Percentiles rank a stretch among this genome's conserved stretches.
Conservation (phyloP, 2,888 invertebrate species). For the Blomia tropicalis region DNA sequence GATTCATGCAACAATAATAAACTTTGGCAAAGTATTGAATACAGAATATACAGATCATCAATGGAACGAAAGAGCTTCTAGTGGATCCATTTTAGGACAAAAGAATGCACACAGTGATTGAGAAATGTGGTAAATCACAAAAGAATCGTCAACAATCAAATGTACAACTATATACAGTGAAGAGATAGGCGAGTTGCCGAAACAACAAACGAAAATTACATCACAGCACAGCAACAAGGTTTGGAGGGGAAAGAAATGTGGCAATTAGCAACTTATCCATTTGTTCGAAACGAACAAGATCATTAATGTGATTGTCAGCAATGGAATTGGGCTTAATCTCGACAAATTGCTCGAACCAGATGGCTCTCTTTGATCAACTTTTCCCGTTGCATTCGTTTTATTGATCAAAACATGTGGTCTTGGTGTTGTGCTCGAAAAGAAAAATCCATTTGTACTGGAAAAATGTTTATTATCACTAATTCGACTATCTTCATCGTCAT, state of each 20-base stretch:
- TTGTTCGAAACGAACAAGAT: background rate
- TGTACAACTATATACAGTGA: constrained; percentile 8
- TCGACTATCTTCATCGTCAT: background rate
- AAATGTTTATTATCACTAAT: background rate
- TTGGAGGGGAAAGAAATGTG: too few relatives aligned
- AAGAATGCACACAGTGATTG: too few relatives aligned
- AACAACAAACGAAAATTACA: background rate
- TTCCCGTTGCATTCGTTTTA: background rate
- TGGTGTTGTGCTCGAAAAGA: background rate
- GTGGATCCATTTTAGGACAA: background rate
- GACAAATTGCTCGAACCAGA: background rate
- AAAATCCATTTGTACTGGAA: background rate
- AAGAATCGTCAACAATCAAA: background rate
- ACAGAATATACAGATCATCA: background rate
- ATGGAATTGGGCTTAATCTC: background rate
- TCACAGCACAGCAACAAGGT: constrained; percentile 7
- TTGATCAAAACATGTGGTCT: background rate
- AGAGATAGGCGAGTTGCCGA: background rate
- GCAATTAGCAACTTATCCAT: background rate
- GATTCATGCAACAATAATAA: background rate
- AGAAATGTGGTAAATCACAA: constrained; percentile 8
- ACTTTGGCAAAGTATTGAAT: background rate
- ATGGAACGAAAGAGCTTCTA: background rate
- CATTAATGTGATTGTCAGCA: background rate
- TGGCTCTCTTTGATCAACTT: background rate